phyloP scores from a whole-genome alignment of 1,140 invertebrate species.

The Drosophila subpulchrella region DNA sequence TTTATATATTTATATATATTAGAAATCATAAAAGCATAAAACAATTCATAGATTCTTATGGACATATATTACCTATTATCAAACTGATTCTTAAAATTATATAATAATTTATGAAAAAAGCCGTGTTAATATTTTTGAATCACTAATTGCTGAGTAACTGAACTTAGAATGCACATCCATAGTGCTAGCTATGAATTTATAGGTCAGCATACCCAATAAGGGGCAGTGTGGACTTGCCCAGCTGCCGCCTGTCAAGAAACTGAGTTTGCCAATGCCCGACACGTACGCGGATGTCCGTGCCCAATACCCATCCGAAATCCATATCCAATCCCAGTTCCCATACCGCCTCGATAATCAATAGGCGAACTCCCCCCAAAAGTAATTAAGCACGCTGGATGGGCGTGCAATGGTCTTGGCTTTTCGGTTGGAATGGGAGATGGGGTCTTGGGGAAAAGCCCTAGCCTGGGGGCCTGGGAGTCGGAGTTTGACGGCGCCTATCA shows the following conservation, averaged over 20 bases:
- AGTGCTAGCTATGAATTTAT: conserved; percentile 45
- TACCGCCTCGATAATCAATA: conserved; percentile 42
- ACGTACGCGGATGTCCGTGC: conserved; percentile 81
- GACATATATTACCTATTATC: too few species aligned
- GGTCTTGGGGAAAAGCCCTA: conserved; percentile 36
- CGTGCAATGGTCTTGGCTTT: conserved; percentile 17
- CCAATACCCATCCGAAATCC: conserved; percentile 63
- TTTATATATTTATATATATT: too few species aligned
- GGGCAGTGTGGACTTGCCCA: conserved; percentile 23
- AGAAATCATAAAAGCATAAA: too few species aligned
- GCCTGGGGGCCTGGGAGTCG: conserved; percentile 51
- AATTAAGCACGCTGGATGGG: conserved; percentile 61
- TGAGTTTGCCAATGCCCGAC: conserved; percentile 53
- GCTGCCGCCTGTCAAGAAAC: conserved; percentile 16
- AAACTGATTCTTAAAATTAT: too few species aligned
- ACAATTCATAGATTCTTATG: too few species aligned
- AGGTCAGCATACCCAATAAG: conserved; percentile 57
- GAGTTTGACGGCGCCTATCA: conserved; percentile 60
- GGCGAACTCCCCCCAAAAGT: conserved; percentile 46
- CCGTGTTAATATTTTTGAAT: too few species aligned
- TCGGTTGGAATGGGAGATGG: neutral
- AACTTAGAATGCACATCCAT: neutral
- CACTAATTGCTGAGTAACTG: neutral
- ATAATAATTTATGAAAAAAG: too few species aligned
- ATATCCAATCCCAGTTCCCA: conserved; percentile 55